Evolutionary conservation across 2,888 invertebrate genomes (phyloP), one percentile per base, ranked within the genome.

Genomic region (Alentia gelatinosa): DNA sequence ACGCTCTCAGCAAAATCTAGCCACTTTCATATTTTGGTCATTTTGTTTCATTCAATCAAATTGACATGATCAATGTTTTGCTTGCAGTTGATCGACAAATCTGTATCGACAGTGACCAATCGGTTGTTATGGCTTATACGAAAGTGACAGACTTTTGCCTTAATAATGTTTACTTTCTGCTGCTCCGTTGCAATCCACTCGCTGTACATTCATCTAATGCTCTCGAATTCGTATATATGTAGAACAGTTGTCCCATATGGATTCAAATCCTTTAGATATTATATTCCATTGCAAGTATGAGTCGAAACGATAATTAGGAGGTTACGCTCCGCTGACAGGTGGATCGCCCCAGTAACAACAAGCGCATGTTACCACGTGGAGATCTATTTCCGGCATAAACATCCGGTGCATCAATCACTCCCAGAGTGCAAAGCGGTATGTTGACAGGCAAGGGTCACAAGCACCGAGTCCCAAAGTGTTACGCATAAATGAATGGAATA

Each of bases 331-430:
- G 75, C 26, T 35, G 75, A 35, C 75, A 75, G 47, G 56, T 33
- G 35, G 88, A 26, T n/a, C 26, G 23, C 37, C 89, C 56, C 63
- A 68, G 89, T 68, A 37, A 89, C 89, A 37, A 84, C 84, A 84
- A 84, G 56, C n/a, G 7, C 89, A 89, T 68, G 84, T 84, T 26
- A 26, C 84, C 84, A 84, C 90, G 90, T 90, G 90, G 74, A 37
- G 37, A 74, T 26, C 47, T 15, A 90, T 47, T 79, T 90, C 90
- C 90, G 90, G 37, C 79, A 79, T 75, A 7, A 90, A 90, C 90
- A 90, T 90, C 90, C 90, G 75, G 90, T 89, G 15, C 4, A 15
- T 12, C 35, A 42, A 84, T 42, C 84, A 42, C 35, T 50, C 89
- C 89, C 89, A 56, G 35, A 15, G 35, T 89, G 50, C 89, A 50